phyloP scores from a whole-genome alignment of 1,140 invertebrate species.

The Drosophila tsacasi region DNA sequence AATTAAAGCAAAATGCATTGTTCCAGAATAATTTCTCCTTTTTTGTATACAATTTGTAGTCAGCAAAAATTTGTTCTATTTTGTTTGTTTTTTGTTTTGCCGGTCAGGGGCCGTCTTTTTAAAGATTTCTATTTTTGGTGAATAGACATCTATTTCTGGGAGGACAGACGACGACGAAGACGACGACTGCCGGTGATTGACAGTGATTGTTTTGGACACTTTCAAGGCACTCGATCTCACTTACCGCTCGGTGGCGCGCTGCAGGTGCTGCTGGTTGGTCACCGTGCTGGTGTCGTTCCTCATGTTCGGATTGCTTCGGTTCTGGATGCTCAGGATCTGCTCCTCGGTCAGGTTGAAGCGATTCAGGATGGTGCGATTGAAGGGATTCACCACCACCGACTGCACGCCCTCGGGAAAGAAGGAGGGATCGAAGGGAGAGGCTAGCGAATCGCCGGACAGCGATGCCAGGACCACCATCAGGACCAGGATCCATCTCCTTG shows the following conservation, averaged over 20 bases:
- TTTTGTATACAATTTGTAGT: slow-evolving; percentile 29
- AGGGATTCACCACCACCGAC: slow-evolving; percentile 73
- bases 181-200: slow-evolving; percentile 46
- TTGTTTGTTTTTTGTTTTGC: background rate
- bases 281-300: slow-evolving; percentile 45
- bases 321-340: slow-evolving; percentile 67
- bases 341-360: slow-evolving; percentile 77
- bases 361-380: slow-evolving; percentile 69
- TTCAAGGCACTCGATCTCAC: slow-evolving; percentile 27
- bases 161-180: background rate
- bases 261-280: slow-evolving; percentile 31
- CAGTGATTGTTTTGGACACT: slow-evolving; percentile 19
- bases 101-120: slow-evolving; percentile 22
- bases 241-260: slow-evolving; percentile 58
- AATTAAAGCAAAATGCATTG: slow-evolving; percentile 30
- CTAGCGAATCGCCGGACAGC: slow-evolving; percentile 38
- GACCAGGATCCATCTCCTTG: slow-evolving; percentile 33
- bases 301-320: slow-evolving; percentile 51
- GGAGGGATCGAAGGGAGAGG: slow-evolving; percentile 52
- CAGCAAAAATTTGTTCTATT: background rate
- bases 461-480: slow-evolving; percentile 36
- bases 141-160: slow-evolving; percentile 35
- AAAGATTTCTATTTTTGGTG: slow-evolving; percentile 32
- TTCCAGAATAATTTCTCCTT: background rate
- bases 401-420: slow-evolving; percentile 67